Percentiles rank a stretch among this genome's conserved stretches.
Evolutionary conservation across 2,113 vertebrate genomes (phyloP).

Genomic region (Chamaea fasciata): DNA sequence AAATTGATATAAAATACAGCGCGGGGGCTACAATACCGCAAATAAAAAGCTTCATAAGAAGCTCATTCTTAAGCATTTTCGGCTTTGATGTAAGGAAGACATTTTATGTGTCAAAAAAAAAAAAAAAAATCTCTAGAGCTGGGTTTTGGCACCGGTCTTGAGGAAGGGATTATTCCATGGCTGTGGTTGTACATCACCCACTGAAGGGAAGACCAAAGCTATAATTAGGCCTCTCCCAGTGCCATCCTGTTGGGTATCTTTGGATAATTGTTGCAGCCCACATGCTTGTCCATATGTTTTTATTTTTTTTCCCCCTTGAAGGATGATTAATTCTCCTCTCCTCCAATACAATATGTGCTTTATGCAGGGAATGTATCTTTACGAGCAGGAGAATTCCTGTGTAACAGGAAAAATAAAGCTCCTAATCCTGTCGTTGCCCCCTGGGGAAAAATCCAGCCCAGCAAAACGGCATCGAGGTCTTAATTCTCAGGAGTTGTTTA

Average conservation of each 20-base stretch:
- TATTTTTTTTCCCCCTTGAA: background rate
- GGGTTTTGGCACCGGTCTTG: background rate
- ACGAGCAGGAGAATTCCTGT: background rate
- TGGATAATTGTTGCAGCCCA: constrained; percentile 26
- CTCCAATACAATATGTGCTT: background rate
- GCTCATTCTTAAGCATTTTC: background rate
- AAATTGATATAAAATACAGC: background rate
- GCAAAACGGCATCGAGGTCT: background rate
- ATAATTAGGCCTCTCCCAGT: background rate
- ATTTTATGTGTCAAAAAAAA: background rate
- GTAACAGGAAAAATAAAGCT: background rate
- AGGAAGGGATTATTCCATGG: background rate
- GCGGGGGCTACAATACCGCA: background rate
- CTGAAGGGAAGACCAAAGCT: constrained; percentile 5
- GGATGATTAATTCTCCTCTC: background rate
- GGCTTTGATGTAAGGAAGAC: background rate
- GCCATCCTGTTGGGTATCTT: background rate
- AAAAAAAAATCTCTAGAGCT: background rate
- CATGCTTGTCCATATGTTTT: background rate
- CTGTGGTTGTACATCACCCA: background rate
- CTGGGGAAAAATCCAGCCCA: background rate
- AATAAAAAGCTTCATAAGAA: background rate
- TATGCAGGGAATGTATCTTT: background rate
- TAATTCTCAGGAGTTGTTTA: background rate
- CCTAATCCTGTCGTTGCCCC: background rate